Percentiles rank a stretch among this genome's conserved stretches.
Conservation (phyloP, 2,113 vertebrate genomes). For the Pituophis catenifer region DNA sequence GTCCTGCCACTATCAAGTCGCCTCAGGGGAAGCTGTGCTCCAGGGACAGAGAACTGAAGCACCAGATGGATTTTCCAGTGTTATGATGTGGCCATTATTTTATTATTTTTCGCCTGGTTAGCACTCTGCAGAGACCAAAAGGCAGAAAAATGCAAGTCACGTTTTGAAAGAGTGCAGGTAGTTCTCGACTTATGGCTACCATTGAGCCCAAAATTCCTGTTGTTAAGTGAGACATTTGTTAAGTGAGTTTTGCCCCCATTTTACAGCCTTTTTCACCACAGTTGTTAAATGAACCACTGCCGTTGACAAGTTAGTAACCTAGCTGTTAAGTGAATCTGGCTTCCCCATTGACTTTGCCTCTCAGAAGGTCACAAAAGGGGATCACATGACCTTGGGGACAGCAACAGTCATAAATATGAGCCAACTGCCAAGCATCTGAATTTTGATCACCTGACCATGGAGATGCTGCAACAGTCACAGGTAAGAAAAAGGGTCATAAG, state of each 20-base stretch:
- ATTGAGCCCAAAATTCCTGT: not conserved
- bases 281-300: not conserved
- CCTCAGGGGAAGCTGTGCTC: not conserved
- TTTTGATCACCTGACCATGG: not conserved
- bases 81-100: not conserved
- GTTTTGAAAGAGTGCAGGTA: not conserved
- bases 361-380: not conserved
- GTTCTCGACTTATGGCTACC: not conserved
- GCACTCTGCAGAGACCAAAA: not conserved
- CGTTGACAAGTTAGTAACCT: not conserved
- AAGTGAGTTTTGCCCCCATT: not conserved
- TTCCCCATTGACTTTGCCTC: not conserved
- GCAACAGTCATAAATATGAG: not conserved
- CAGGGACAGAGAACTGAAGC: not conserved
- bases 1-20: not conserved
- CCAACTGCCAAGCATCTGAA: not conserved
- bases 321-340: not conserved
- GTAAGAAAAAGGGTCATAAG: not conserved
- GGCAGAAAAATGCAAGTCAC: not conserved
- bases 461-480: not conserved
- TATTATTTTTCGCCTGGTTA: not conserved
- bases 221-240: not conserved
- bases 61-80: not conserved
- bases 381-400: not conserved
- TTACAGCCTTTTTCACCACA: not conserved